Base-by-base conservation (phyloP, 2,113 vertebrate genomes). In the Anolis sagrei region DNA sequence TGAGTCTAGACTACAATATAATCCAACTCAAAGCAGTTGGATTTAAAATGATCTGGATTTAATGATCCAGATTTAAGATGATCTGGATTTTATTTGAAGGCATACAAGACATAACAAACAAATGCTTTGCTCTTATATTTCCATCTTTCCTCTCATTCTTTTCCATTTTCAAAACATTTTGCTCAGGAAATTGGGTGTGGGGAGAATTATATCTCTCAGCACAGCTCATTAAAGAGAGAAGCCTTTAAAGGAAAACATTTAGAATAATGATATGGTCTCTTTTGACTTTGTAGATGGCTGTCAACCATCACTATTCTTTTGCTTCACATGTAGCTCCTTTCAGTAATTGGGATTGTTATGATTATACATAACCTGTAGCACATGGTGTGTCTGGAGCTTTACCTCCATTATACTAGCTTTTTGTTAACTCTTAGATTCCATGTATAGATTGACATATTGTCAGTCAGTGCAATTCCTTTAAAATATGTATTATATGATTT, bases 231-330 rank as follows among this genome's bases (percentile, higher is more conserved):
- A 95, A 88, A 61, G 48, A 80, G 76, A 64, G 82, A 51, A 85
- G 83, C 8, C 80, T 91, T 92, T 92, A 91, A 93, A 92, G 90
- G 49, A 86, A 90, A 93, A 85, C 78, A 85, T 87, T 89, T 89
- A 91, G 51, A 90, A 93, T 93, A 93, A 93, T 92, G 90, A 92
- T 72, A 81, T 76, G 16, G 51, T 91, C 83, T 94, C 92, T 91
- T 94, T 92, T 90, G 81, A 90, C 89, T 92, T 93, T 86, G 61
- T 75, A 90, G 58, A 91, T 92, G 82, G 81, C 82, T 89, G 80
- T 81, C 90, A 93, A 90, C 90, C 85, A 58, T 80, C 82, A 11
- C 7, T 82, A 87, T 89, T 90, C 36, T 89, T 89, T 91, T 72
- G 69, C 21, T 84, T 92, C 93, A 90, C 86, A 32, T 91, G 87